Percentiles rank a stretch among this genome's conserved stretches.
Evolutionary conservation across 2,797 vertebrate genomes (phyloP).

Genomic region (Acanthurus lineatus): DNA sequence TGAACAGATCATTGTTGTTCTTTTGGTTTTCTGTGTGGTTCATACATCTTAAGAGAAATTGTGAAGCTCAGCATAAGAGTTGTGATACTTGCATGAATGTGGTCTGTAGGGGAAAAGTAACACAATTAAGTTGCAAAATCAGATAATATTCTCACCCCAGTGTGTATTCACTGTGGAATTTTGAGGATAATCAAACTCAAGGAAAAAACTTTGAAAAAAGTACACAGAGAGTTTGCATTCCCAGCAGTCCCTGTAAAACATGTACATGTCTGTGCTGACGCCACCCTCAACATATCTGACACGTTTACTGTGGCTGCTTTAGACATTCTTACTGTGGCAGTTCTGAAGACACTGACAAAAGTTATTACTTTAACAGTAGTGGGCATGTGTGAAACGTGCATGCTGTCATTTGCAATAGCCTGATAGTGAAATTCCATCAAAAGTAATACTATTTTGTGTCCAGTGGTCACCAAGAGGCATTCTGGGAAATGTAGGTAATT

Average conservation of each 20-base stretch:
- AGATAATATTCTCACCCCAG: not conserved
- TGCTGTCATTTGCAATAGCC: not conserved
- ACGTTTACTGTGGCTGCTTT: not conserved
- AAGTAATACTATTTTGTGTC: not conserved
- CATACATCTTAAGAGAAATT: not conserved
- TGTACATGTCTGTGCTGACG: not conserved
- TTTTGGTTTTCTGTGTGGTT: not conserved
- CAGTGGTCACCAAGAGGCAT: not conserved
- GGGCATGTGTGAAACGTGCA: not conserved
- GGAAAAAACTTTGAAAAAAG: not conserved
- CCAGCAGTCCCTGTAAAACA: not conserved
- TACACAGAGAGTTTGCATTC: not conserved
- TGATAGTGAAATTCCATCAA: not conserved
- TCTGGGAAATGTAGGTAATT: slow-evolving; percentile 2
- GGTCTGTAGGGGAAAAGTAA: not conserved
- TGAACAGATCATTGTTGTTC: not conserved
- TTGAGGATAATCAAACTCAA: not conserved
- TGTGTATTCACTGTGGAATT: not conserved
- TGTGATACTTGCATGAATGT: not conserved
- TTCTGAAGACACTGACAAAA: not conserved
- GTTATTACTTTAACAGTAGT: not conserved
- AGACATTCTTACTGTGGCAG: not conserved
- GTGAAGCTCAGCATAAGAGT: not conserved
- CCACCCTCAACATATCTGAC: not conserved
- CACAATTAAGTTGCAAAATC: not conserved